A percentile compares a stretch with the other conserved stretches of the same genome.
These are phyloP conservation scores for Oreochromis tanganicae DNA, from an alignment of 2,113 vertebrate species.

Conservation along the genomic window DNA sequence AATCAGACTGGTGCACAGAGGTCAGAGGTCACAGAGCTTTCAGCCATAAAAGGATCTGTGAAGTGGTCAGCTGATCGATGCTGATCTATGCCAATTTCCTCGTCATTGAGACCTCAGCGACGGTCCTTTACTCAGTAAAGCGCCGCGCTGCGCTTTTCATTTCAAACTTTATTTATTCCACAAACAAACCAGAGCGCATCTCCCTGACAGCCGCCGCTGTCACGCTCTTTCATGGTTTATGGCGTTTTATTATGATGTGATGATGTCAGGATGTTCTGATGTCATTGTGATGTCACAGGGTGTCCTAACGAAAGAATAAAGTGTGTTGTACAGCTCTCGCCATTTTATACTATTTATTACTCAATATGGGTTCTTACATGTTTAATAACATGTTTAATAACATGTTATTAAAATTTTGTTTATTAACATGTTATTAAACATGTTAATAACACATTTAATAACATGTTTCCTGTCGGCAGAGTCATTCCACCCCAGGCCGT, in stretches of 20 bases:
- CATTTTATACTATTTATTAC: neutral
- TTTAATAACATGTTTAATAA: neutral
- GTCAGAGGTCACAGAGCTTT: neutral
- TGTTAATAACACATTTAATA: accelerated
- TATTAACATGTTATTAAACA: neutral
- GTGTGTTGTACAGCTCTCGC: neutral
- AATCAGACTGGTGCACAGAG: neutral
- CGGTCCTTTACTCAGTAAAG: neutral
- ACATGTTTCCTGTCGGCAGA: neutral
- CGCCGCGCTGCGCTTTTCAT: neutral
- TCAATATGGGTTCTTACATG: neutral
- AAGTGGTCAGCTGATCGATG: neutral
- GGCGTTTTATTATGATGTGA: neutral
- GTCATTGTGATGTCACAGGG: neutral
- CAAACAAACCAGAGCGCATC: neutral
- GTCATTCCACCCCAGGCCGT: neutral
- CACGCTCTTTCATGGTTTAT: neutral
- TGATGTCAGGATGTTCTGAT: neutral
- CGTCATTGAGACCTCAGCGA: accelerated
- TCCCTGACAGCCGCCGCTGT: accelerated
- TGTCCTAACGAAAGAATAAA: neutral
- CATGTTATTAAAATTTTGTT: neutral
- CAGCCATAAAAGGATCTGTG: accelerated
- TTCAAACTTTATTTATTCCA: neutral
- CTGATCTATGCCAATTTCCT: accelerated